phyloP scores from a whole-genome alignment of 2,797 vertebrate species.

The Pseudochirops cupreus region DNA sequence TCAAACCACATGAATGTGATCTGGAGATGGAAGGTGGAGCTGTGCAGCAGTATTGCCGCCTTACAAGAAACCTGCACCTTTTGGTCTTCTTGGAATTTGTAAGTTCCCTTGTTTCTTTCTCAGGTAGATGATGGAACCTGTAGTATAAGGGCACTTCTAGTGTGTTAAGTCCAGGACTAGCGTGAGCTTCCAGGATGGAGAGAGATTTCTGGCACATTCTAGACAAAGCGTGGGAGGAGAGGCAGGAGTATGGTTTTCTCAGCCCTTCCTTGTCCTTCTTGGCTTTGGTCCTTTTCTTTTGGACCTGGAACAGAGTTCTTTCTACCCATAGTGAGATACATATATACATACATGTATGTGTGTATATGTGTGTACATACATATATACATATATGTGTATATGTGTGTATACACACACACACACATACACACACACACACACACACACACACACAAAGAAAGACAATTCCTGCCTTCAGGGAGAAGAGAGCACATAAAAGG shows the following conservation, averaged over 20 bases:
- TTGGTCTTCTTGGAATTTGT: constrained; percentile 92
- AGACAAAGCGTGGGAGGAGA: not conserved
- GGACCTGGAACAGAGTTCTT: not conserved
- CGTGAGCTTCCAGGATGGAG: not conserved
- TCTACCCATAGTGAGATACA: not conserved
- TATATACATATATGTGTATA: too few species aligned
- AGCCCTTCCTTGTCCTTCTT: not conserved
- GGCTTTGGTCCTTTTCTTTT: not conserved
- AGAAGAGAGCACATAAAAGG: not conserved
- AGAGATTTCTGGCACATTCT: constrained; percentile 31
- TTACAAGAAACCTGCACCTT: constrained; percentile 86
- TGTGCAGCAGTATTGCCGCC: constrained; percentile 86
- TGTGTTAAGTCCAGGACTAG: not conserved
- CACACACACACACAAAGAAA: not conserved
- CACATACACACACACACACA: too few species aligned
- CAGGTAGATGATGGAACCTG: not conserved
- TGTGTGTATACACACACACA: too few species aligned
- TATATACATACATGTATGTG: too few species aligned
- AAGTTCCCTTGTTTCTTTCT: constrained; percentile 81
- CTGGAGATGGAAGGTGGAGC: constrained; percentile 88
- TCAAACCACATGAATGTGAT: constrained; percentile 87
- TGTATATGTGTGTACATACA: too few species aligned
- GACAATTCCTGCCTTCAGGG: not conserved
- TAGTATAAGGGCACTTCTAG: constrained; percentile 2
- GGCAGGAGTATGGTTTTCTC: not conserved